phyloP scores from a whole-genome alignment of 2,113 vertebrate genomes.

The Chamaetylas fuelleborni region DNA sequence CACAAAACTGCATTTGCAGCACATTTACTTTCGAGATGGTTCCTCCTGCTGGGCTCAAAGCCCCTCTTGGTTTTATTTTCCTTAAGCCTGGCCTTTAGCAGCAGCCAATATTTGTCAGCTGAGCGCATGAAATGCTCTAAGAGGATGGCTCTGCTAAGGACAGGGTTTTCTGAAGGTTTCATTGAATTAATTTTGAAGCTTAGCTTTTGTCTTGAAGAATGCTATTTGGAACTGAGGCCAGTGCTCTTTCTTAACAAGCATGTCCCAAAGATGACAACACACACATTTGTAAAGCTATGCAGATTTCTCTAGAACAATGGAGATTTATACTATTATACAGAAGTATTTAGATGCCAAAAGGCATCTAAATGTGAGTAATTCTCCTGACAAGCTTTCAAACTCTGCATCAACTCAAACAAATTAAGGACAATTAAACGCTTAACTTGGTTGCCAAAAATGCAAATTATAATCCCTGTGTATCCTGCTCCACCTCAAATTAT shows the following conservation, averaged over 20 bases:
- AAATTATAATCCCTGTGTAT: neutral
- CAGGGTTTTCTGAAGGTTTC: neutral
- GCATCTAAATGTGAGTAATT: slow-evolving; percentile 1
- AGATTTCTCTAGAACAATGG: neutral
- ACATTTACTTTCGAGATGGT: neutral
- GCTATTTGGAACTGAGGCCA: neutral
- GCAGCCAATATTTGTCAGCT: neutral
- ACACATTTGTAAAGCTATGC: neutral
- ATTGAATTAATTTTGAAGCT: neutral
- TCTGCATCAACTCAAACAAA: neutral
- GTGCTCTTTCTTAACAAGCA: neutral
- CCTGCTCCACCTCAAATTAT: neutral
- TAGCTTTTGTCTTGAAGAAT: neutral
- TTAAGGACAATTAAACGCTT: neutral
- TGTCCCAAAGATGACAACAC: neutral
- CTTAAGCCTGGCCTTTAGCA: neutral
- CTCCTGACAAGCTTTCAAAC: slow-evolving; percentile 5
- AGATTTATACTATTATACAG: neutral
- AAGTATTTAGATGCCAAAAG: slow-evolving; percentile 3
- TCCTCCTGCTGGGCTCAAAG: neutral
- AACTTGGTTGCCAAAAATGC: neutral
- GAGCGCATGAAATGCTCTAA: neutral
- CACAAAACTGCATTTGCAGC: neutral
- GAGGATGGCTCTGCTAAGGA: neutral
- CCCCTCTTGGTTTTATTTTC: neutral